phyloP scores from a whole-genome alignment of 2,113 vertebrate genomes.

The Anoplopoma fimbria region DNA sequence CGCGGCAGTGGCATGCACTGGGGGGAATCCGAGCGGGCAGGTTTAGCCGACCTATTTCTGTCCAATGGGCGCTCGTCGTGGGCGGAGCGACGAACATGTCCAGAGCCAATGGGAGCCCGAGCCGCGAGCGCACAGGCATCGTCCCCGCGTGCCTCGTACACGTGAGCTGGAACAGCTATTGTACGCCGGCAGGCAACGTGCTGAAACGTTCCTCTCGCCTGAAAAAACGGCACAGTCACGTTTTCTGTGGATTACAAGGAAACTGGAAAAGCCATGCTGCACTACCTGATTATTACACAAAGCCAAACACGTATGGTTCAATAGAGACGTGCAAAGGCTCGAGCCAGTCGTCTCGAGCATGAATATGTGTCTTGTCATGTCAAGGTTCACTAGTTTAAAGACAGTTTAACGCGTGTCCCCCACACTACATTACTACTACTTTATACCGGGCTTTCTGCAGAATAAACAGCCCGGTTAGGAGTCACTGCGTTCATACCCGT shows the following conservation, averaged over 20 bases:
- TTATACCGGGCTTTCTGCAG: background rate
- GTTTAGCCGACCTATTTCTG: conserved; percentile 67
- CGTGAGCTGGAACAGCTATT: conserved; percentile 81
- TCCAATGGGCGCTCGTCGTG: conserved; percentile 70
- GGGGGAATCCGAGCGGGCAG: conserved; percentile 77
- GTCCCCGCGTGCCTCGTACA: conserved; percentile 81
- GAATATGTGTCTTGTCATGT: background rate
- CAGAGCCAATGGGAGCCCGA: conserved; percentile 68
- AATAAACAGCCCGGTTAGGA: background rate
- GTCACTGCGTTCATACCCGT: conserved; percentile 28
- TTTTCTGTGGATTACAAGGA: conserved; percentile 81
- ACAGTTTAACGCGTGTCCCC: background rate
- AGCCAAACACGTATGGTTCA: background rate
- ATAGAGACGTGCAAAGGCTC: background rate
- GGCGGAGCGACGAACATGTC: conserved; percentile 59
- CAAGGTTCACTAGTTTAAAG: too few relatives aligned
- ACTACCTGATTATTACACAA: conserved; percentile 21
- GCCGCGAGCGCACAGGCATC: conserved; percentile 59
- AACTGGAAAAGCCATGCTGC: conserved; percentile 65
- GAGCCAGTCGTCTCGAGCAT: background rate
- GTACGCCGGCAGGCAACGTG: conserved; percentile 79
- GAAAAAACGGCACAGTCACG: conserved; percentile 78
- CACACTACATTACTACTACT: background rate
- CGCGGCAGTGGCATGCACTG: conserved; percentile 83
- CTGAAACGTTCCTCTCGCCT: conserved; percentile 68